Evolutionary conservation across 2,888 invertebrate species (phyloP).

Genomic region (Drosophila aldrichi): DNA sequence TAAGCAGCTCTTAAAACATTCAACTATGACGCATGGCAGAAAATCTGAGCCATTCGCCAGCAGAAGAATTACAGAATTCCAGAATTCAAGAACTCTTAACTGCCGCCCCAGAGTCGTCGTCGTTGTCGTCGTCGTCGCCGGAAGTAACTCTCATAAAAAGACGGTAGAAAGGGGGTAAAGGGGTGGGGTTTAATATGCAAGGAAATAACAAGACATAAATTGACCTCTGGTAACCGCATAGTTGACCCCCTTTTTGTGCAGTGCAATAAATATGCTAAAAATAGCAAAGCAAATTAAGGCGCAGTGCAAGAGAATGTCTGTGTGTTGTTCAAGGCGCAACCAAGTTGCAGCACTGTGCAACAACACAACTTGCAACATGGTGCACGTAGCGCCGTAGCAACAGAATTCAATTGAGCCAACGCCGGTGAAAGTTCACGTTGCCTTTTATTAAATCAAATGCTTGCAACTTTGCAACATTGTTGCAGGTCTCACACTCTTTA

Average conservation of each 20-base stretch:
- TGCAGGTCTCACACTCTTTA: conserved; percentile 30
- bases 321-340: conserved; percentile 36
- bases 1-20: conserved; percentile 16
- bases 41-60: conserved; percentile 28
- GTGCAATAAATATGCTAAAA: conserved; percentile 74
- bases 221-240: conserved; percentile 65
- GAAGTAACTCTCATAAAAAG: conserved; percentile 69
- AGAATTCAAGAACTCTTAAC: conserved; percentile 27
- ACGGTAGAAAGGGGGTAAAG: background rate
- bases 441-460: conserved; percentile 66
- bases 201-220: conserved; percentile 53
- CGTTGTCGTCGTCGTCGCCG: conserved; percentile 31
- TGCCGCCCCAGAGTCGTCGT: conserved; percentile 13
- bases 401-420: conserved; percentile 28
- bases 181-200: background rate
- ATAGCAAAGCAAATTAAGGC: conserved; percentile 62
- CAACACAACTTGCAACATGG: conserved; percentile 33
- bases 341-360: conserved; percentile 16
- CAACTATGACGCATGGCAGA: conserved; percentile 36
- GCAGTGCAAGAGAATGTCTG: conserved; percentile 21
- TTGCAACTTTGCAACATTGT: conserved; percentile 52
- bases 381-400: conserved; percentile 9
- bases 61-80: conserved; percentile 12
- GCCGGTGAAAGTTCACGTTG: conserved; percentile 69
- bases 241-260: conserved; percentile 59